Evolutionary conservation across 2,113 vertebrate genomes (phyloP), one percentile per base, ranked within the genome.

Genomic region (Ptilorrhoa leucosticta): DNA sequence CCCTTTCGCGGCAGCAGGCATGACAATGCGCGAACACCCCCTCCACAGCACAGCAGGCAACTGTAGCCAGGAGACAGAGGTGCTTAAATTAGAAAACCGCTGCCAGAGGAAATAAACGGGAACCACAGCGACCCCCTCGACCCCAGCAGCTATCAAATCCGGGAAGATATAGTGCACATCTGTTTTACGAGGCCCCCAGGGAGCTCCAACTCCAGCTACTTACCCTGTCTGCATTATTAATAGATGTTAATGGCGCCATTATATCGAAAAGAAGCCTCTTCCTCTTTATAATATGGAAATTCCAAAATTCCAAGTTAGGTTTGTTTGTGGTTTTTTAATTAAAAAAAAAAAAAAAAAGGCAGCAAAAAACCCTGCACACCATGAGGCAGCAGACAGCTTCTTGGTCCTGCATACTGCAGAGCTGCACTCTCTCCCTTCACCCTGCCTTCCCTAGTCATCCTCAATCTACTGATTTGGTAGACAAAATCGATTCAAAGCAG

Each of bases 211-310:
- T 98, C 97, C 87, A 97, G 96, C 97, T 98, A 98, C 98, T 99
- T 98, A 98, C 98, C 98, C 96, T 57, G 87, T 96, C 96, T 98
- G 98, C 98, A 98, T 98, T 98, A 98, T 98, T 99, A 98, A 99
- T 98, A 98, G 98, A 97, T 98, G 98, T 97, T 98, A 99, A 99
- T 98, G 98, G 98, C 96, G 96, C 98, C 98, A 98, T 98, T 98
- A 98, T 97, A 98, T 94, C 58, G 48, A 91, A 97, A 88, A 98
- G 96, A 97, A 96, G 97, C 90, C 91, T 96, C 96, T 97, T 91
- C 97, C 92, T 97, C 93, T 96, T 97, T 98, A 98, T 95, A 96
- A 96, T 94, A 97, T 86, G 78, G 96, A 97, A 97, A 98, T 97
- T 93, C 88, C 90, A 92, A 96, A 97, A 98, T 97, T 95, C 90